Conservation (phyloP, 2,797 vertebrate species). For the Heliangelus exortis region DNA sequence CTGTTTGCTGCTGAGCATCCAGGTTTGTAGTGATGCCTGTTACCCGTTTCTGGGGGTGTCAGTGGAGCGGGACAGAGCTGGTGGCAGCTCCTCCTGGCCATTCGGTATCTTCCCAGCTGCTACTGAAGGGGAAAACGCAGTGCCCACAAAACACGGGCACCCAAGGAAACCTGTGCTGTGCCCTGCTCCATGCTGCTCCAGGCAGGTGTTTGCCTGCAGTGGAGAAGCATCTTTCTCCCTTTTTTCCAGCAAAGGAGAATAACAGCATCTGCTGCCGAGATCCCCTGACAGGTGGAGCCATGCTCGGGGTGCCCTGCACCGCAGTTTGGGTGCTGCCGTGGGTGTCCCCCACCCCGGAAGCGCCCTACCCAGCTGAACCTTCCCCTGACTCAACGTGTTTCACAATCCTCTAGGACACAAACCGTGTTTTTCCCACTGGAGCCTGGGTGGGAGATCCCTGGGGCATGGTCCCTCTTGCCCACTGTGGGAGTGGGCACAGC, state of each 20-base stretch:
- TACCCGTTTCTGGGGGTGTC: fast-evolving
- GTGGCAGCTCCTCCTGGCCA: not conserved
- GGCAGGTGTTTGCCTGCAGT: not conserved
- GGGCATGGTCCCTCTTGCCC: fast-evolving
- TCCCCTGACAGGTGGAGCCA: not conserved
- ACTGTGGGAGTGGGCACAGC: fast-evolving
- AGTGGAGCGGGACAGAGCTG: not conserved
- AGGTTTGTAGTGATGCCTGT: not conserved
- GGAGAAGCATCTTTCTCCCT: not conserved
- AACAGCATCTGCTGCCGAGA: not conserved
- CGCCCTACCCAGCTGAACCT: fast-evolving
- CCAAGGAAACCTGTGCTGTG: not conserved
- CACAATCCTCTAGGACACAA: not conserved
- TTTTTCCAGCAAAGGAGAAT: not conserved
- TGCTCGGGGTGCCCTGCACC: not conserved
- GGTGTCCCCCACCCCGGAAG: not conserved
- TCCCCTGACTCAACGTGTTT: not conserved
- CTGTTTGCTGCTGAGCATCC: not conserved
- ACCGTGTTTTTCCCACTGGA: fast-evolving
- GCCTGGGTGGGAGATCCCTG: not conserved
- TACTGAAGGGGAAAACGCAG: not conserved
- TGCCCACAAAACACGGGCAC: not conserved
- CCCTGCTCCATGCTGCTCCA: not conserved
- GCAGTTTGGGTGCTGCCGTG: fast-evolving
- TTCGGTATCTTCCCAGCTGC: not conserved